Evolutionary conservation across 1,140 invertebrate genomes (phyloP), one percentile per base, ranked within the genome.

Genomic region (Psix sp.): DNA sequence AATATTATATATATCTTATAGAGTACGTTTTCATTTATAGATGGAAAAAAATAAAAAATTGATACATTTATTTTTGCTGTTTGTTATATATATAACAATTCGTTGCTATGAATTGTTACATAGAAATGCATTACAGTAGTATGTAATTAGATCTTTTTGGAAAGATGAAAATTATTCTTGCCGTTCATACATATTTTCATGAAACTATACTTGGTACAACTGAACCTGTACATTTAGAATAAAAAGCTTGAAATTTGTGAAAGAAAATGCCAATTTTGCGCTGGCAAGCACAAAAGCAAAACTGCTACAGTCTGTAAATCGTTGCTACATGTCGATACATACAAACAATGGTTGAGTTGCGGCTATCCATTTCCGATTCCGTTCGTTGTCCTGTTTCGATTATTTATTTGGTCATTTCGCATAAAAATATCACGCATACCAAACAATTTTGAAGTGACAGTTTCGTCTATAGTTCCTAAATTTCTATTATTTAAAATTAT

Each of bases 391-490:
- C 24, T 15, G 45, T 42, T 75, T 75, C 57, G 71, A 43, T 73
- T 68, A 65, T 80, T 79, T 75, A 76, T 76, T 77, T 66, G 40
- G 15, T 74, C 52, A 76, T 77, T 79, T 76, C 63, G 74, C 74
- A 76, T 57, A 31, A 40, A 71, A 59, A 60, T 57, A 71, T 57
- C 62, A 21, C 24, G 29, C 21, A 11, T n/a, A n/a, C n/a, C n/a
- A n/a, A n/a, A n/a, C n/a, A n/a, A n/a, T n/a, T n/a, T 2, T 1
- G 7, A 33, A 48, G 38, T 46, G 51, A 46, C 36, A 35, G 20
- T 17, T 26, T 18, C 20, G 14, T n/a, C n/a, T n/a, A n/a, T n/a
- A n/a, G n/a, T n/a, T n/a, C n/a, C n/a, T n/a, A n/a, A n/a, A n/a
- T 29, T 7, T 29, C 21, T 5, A 24, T 29, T 7, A 2, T 29